Percentiles rank a stretch among this genome's conserved stretches.
Conservation (phyloP, 2,888 invertebrate genomes). For the Agonopterix alstromeriana region DNA sequence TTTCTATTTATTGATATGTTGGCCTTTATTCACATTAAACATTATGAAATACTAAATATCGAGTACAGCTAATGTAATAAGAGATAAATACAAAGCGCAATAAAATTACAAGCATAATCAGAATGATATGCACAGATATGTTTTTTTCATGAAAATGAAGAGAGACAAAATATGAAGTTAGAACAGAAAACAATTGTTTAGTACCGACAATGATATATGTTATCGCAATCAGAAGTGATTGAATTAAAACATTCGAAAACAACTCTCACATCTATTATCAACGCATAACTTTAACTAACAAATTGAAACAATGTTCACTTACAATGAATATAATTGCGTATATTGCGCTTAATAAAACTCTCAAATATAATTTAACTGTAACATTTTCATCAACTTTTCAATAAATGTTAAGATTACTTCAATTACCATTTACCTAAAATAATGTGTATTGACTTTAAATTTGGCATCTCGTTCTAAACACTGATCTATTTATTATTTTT, state of each 20-base stretch:
- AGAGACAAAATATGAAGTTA: constrained; percentile 13
- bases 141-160: constrained; percentile 29
- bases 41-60: constrained; percentile 40
- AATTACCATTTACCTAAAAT: constrained; percentile 77
- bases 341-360: constrained; percentile 75
- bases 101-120: constrained; percentile 45
- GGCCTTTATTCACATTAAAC: constrained; percentile 45
- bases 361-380: constrained; percentile 77
- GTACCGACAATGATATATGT: constrained; percentile 4
- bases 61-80: constrained; percentile 50
- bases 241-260: constrained; percentile 39
- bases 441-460: constrained; percentile 82
- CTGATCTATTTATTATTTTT: constrained; percentile 64
- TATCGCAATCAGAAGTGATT: constrained; percentile 5
- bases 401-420: constrained; percentile 73
- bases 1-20: constrained; percentile 64
- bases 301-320: constrained; percentile 74
- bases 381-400: constrained; percentile 73
- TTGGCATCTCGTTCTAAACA: constrained; percentile 79
- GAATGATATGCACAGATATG: constrained; percentile 67
- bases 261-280: constrained; percentile 54
- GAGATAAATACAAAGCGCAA: constrained; percentile 56
- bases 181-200: constrained; percentile 4
- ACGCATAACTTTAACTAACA: constrained; percentile 76
- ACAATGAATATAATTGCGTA: constrained; percentile 75